Base-by-base conservation (phyloP, 2,888 invertebrate species). In the Eumacrocentrus americanus region DNA sequence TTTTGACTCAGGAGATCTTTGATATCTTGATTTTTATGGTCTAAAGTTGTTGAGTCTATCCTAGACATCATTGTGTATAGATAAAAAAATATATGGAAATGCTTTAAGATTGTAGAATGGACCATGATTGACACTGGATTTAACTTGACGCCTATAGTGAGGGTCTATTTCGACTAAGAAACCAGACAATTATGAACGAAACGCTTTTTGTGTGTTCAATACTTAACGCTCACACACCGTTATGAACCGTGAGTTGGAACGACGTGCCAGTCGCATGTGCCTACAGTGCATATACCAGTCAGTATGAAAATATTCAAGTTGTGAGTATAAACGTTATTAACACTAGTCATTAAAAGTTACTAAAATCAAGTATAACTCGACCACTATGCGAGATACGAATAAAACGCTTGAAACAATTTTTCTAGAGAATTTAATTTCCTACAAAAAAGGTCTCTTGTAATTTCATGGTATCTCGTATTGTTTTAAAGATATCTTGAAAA, bases 1-100 rank as follows among this genome's bases (percentile, higher is more conserved):
- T 68, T 72, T 9, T 63, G 61, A 47, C 72, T 62, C 6, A 72
- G 57, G 6, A 72, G 53, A 38, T 62, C 59, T 22, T 54, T 42
- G 55, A 61, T 54, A 7, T 63, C 58, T 16, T 64, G 46, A 11
- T 63, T 35, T 29, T 51, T 38, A 2, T 55, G 35, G 18, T 20
- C 40, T 25, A 52, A 20, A n/a, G 22, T 12, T 9, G 5, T 29
- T 29, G 29, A 29, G 29, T 29, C 4, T 9, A 29, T 9, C 14
- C 22, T 20, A 34, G 25, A n/a, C n/a, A n/a, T 12, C 1, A 46
- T 18, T n/a, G n/a, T n/a, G 35, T 22, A 16, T 11, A 25, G 37
- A 53, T 35, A 38, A 16, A 50, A 42, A 2, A 35, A 22, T 20
- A 35, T 37, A 29, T 22, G 6, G 7, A 20, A 12, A 23, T 23